Conservation (phyloP, 2,888 invertebrate genomes). For the Nomada lathburiana region DNA sequence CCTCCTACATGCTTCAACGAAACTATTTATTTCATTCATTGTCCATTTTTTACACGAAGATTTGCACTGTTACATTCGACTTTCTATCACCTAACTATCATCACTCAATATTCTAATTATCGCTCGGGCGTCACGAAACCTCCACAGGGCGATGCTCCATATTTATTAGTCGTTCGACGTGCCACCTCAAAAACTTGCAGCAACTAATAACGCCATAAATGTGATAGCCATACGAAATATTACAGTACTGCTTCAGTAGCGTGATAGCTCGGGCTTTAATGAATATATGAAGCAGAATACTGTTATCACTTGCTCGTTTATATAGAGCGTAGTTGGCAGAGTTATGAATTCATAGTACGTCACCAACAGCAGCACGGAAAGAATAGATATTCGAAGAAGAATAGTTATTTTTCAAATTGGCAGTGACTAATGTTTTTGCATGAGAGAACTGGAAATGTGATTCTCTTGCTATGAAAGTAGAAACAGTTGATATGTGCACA, state of each 20-base stretch:
- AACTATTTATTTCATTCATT: too few species aligned
- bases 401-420: background rate
- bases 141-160: background rate
- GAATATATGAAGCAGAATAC: background rate
- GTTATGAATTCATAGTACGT: background rate
- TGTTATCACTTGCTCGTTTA: background rate
- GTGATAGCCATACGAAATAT: background rate
- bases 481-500: background rate
- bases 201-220: slow-evolving; percentile 6
- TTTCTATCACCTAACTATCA: too few species aligned
- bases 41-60: too few species aligned
- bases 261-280: background rate
- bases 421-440: too few species aligned
- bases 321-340: background rate
- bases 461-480: background rate
- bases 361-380: background rate
- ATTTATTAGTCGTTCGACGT: background rate
- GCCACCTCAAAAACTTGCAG: background rate
- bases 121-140: background rate
- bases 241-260: background rate
- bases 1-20: too few species aligned
- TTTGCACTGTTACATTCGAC: too few species aligned
- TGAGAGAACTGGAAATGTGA: too few species aligned
- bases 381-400: background rate
- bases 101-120: too few species aligned